Conservation (phyloP, 2,797 vertebrate species). For the Mastacembelus armatus region DNA sequence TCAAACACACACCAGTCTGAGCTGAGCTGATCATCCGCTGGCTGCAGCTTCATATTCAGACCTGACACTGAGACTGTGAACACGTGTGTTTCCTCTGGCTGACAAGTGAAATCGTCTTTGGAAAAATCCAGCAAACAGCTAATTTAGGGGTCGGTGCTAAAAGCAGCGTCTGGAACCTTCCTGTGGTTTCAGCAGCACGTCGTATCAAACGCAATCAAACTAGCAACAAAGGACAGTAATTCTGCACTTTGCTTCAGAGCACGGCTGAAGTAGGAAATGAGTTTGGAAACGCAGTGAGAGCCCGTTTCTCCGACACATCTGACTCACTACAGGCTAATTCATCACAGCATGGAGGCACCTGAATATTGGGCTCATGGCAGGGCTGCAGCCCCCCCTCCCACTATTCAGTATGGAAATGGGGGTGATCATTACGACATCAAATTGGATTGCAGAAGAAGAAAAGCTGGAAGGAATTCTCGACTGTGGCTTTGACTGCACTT, state of each 20-base stretch:
- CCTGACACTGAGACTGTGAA: too few species aligned
- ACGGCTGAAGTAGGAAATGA: constrained; percentile 19
- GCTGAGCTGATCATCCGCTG: constrained; percentile 3
- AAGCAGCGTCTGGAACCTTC: neutral
- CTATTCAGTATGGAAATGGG: constrained; percentile 32
- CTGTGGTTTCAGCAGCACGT: constrained; percentile 4
- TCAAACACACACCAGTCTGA: too few species aligned
- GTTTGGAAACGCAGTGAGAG: constrained; percentile 27
- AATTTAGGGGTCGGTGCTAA: neutral
- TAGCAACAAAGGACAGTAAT: constrained; percentile 18
- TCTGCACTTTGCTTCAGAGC: constrained; percentile 10
- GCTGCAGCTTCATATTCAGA: neutral
- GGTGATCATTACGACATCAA: constrained; percentile 58
- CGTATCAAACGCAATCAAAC: constrained; percentile 36
- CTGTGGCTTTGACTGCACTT: constrained; percentile 34
- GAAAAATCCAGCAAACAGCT: constrained; percentile 18
- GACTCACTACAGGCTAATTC: constrained; percentile 31
- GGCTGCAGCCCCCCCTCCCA: constrained; percentile 22
- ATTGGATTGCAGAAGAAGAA: constrained; percentile 52
- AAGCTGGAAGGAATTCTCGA: constrained; percentile 35
- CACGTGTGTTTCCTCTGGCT: neutral
- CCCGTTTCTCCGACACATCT: constrained; percentile 10
- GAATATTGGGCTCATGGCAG: constrained; percentile 45
- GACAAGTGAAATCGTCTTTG: neutral
- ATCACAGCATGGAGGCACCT: constrained; percentile 42